Base-by-base conservation (phyloP, 2,888 invertebrate genomes). In the Brenthis ino region DNA sequence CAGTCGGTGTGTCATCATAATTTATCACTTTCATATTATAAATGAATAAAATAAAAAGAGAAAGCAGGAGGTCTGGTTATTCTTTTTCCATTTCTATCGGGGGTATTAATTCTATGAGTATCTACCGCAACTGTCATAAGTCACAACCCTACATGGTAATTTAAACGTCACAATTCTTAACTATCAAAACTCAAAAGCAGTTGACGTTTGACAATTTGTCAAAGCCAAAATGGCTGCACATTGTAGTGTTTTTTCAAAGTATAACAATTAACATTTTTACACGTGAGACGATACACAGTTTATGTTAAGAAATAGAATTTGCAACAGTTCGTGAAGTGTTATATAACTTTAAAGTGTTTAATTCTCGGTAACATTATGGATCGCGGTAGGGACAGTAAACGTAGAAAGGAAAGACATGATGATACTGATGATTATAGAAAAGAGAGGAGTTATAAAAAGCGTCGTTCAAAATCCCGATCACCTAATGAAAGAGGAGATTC, bases 381-480 rank as follows among this genome's bases (percentile, higher is more conserved):
- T 64, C 64, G 78, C 11, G 79, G 76, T 54, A 83, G 77, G 55
- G 85, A 87, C 74, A 78, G 77, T 70, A 90, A 87, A 77, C 86
- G 88, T 68, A 89, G 82, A 73, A 85, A 85, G 73, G 84, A 87
- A 69, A 85, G 78, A 82, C 73, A 80, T 65, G 79, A 78, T 68
- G 86, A 87, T 72, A 84, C 82, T 65, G 85, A 85, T 51, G 85
- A 87, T 57, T 76, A 77, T 74, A 80, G 79, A 47, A 83, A 74
- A 68, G 84, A 87, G 75, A 87, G 79, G 73, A 86, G 82, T 71
- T 77, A 84, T 1, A 91, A 82, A 83, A 82, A 81, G 69, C 77
- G 80, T 58, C 83, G 88, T 56, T 82, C 88, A 13, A 82, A 83
- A 70, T 87, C 89, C 2, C 79, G 79, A 70, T 85, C 89, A 37